Percentiles rank a stretch among this genome's conserved stretches.
These are phyloP conservation scores for Drosophila anomelani DNA, from an alignment of 2,888 invertebrate species.

Conservation along the genomic window DNA sequence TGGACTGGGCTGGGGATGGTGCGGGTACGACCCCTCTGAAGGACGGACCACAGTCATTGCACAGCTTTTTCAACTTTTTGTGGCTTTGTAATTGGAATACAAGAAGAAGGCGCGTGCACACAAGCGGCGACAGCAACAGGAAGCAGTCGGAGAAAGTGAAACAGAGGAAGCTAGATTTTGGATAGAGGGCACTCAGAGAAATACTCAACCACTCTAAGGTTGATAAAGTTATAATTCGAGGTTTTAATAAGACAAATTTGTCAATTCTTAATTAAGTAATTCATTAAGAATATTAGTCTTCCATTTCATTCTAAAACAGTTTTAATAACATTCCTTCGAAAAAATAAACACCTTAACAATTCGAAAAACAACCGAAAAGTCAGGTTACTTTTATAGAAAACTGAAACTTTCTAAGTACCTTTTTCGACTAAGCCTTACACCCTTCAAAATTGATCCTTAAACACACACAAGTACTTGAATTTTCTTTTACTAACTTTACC, in stretches of 20 bases:
- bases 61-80: constrained; percentile 79
- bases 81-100: constrained; percentile 80
- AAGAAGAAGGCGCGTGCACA: constrained; percentile 64
- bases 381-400: not conserved
- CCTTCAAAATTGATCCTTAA: not conserved
- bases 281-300: not conserved
- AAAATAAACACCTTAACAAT: not conserved
- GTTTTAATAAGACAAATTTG: not conserved
- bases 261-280: not conserved
- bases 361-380: not conserved
- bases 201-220: not conserved
- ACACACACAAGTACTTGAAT: not conserved
- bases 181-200: constrained; percentile 20
- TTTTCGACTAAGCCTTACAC: not conserved
- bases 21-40: constrained; percentile 12
- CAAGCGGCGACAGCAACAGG: constrained; percentile 50
- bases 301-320: too few species aligned
- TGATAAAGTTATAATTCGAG: too few species aligned
- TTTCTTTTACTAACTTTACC: not conserved
- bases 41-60: constrained; percentile 68
- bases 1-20: not conserved
- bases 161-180: constrained; percentile 35
- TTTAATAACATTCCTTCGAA: not conserved
- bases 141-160: constrained; percentile 60
- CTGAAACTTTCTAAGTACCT: not conserved